These are phyloP conservation scores for Orius insidiosus DNA, from an alignment of 1,140 invertebrate species.

Conservation along the genomic window DNA sequence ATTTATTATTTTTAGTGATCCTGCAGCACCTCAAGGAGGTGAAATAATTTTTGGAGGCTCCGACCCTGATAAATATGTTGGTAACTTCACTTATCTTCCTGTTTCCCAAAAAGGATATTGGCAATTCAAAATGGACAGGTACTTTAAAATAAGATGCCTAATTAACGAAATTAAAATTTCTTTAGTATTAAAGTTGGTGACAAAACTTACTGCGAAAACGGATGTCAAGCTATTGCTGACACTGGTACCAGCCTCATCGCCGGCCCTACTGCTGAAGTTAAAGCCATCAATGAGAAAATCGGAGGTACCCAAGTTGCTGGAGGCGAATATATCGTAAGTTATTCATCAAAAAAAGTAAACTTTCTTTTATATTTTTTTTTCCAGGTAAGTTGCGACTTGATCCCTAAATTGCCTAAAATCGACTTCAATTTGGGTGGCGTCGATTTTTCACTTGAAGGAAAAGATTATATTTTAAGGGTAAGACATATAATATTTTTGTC, in stretches of 20 bases:
- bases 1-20: slow-evolving; percentile 46
- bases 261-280: slow-evolving; percentile 70
- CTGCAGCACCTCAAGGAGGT: slow-evolving; percentile 55
- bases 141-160: slow-evolving; percentile 5
- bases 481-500: no score
- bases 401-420: slow-evolving; percentile 63
- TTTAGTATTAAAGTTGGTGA: slow-evolving; percentile 36
- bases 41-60: slow-evolving; percentile 91
- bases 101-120: slow-evolving; percentile 84
- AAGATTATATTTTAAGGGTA: slow-evolving; percentile 77
- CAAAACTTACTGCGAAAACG: slow-evolving; percentile 43
- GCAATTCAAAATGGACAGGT: slow-evolving; percentile 89
- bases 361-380: slow-evolving; percentile 15
- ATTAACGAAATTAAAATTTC: no score
- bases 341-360: not conserved
- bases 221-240: slow-evolving; percentile 91
- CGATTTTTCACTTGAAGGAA: slow-evolving; percentile 57
- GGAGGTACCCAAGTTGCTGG: slow-evolving; percentile 65
- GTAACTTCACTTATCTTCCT: slow-evolving; percentile 79
- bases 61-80: slow-evolving; percentile 78
- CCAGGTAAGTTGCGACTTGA: slow-evolving; percentile 52
- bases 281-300: slow-evolving; percentile 65
- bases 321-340: slow-evolving; percentile 55
- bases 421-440: slow-evolving; percentile 62
- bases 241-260: slow-evolving; percentile 95